Percentiles rank a stretch among this genome's conserved stretches.
phyloP scores from a whole-genome alignment of 2,888 invertebrate genomes.

The Torymus texanus region DNA sequence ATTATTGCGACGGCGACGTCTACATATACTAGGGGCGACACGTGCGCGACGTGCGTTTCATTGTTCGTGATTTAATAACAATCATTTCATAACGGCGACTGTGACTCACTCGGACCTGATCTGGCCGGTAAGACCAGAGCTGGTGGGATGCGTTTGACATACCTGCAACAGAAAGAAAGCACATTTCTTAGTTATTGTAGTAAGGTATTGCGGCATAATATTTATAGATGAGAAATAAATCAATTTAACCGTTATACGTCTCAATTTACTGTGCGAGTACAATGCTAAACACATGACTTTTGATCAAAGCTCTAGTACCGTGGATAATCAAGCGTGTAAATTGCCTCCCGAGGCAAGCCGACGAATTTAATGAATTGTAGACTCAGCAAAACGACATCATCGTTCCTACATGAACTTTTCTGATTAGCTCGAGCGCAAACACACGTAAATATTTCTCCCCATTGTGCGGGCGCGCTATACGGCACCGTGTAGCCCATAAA shows the following conservation, averaged over 20 bases:
- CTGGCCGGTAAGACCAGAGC: not conserved
- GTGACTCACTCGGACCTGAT: slow-evolving; percentile 17
- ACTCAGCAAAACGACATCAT: not conserved
- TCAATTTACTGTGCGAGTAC: no score
- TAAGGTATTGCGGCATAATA: no score
- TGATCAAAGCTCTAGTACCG: no score
- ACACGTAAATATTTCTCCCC: slow-evolving; percentile 20
- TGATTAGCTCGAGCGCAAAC: slow-evolving; percentile 18
- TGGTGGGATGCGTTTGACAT: slow-evolving; percentile 40
- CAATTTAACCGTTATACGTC: no score
- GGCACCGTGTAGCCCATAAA: no score
- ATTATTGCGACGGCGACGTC: slow-evolving; percentile 23
- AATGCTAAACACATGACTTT: no score
- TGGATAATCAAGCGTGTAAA: no score
- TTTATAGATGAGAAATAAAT: no score
- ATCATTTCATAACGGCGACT: slow-evolving; percentile 4
- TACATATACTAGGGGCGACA: not conserved
- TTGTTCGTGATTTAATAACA: slow-evolving; percentile 27
- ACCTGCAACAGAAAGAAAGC: slow-evolving; percentile 59
- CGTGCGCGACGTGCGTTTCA: not conserved
- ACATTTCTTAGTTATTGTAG: slow-evolving; percentile 24
- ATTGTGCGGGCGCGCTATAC: not conserved
- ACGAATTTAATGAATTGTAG: not conserved
- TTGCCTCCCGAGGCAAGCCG: no score
- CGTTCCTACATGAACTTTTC: not conserved